Evolutionary conservation across 2,113 vertebrate genomes (phyloP).

Genomic region (Aegithalos caudatus): DNA sequence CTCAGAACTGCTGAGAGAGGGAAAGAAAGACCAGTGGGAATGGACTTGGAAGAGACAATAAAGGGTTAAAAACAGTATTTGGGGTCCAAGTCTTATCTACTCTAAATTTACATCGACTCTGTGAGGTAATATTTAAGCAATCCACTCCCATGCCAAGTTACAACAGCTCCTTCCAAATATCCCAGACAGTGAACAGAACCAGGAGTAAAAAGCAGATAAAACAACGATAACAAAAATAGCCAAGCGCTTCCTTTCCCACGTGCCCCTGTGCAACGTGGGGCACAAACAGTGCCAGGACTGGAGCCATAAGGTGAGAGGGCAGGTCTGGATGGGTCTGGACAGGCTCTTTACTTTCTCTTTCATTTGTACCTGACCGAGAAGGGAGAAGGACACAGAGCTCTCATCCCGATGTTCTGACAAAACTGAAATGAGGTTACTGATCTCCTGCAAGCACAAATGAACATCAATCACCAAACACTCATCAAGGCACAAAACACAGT

Average conservation of each 20-base stretch:
- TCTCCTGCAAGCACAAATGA: background rate
- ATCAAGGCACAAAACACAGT: background rate
- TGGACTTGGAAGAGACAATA: background rate
- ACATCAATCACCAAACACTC: conserved; percentile 16
- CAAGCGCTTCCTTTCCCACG: accelerated
- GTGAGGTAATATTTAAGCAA: conserved; percentile 22
- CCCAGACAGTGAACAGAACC: background rate
- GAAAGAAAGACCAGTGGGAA: background rate
- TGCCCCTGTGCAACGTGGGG: background rate
- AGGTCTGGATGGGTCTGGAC: background rate
- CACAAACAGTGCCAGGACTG: background rate
- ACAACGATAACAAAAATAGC: background rate
- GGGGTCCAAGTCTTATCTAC: background rate
- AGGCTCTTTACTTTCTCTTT: background rate
- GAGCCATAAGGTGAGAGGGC: background rate
- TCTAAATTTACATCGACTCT: background rate
- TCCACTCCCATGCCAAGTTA: background rate
- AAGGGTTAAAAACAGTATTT: background rate
- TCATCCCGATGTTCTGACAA: background rate
- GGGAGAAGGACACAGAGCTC: background rate
- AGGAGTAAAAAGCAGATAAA: background rate
- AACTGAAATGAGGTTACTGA: background rate
- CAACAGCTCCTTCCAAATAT: conserved; percentile 14
- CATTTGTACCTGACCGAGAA: background rate
- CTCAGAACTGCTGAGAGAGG: background rate